Evolutionary conservation across 2,113 vertebrate genomes (phyloP).

Genomic region (Chroicocephalus ridibundus): DNA sequence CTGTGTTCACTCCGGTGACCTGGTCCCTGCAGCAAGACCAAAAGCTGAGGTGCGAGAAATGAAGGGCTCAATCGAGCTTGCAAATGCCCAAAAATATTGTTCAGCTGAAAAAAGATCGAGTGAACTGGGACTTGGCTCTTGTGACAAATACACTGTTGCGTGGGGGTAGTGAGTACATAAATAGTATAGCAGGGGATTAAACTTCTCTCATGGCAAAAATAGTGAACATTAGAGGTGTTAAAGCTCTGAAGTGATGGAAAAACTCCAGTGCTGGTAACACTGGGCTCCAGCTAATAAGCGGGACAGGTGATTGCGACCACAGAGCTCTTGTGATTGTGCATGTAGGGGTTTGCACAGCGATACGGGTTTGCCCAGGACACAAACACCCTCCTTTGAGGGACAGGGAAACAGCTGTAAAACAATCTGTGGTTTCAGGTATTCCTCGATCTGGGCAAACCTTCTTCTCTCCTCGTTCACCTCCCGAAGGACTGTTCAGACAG

Average conservation of each 20-base stretch:
- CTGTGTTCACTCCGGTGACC: rapidly evolving
- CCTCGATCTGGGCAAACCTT: rapidly evolving
- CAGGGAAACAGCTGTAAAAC: rapidly evolving
- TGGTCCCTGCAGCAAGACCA: background rate
- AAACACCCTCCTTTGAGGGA: background rate
- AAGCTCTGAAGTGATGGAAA: background rate
- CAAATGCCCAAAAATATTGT: background rate
- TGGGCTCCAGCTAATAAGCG: background rate
- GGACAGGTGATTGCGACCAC: background rate
- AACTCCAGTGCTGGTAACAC: background rate
- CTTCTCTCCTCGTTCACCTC: background rate
- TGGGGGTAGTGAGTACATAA: background rate
- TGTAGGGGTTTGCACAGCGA: background rate
- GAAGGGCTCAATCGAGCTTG: background rate
- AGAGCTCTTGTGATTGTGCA: background rate
- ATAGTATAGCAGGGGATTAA: background rate
- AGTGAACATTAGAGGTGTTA: background rate
- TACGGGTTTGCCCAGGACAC: background rate
- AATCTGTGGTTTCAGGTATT: background rate
- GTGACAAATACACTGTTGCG: background rate
- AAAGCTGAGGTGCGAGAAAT: background rate
- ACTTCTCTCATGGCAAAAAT: background rate
- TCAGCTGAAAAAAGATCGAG: background rate
- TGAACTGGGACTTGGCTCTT: background rate
- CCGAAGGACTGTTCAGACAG: background rate